A percentile compares a stretch with the other conserved stretches of the same genome.
Evolutionary conservation across 2,888 invertebrate genomes (phyloP).

Genomic region (Pseudeuparius sepicola): DNA sequence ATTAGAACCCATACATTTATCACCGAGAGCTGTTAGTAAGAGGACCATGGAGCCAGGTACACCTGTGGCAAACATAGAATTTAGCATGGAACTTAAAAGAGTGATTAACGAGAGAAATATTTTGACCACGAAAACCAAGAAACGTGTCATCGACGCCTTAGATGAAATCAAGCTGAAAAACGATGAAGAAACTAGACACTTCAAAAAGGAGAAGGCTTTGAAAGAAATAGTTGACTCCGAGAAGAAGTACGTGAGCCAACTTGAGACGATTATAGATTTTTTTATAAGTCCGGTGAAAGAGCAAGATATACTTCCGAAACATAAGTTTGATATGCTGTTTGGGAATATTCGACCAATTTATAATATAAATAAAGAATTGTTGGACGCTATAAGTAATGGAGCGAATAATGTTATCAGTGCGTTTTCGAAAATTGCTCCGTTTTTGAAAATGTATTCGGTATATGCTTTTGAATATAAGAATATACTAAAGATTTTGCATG

Average conservation of each 20-base stretch:
- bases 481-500: constrained; percentile 51
- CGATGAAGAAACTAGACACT: constrained; percentile 34
- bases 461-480: constrained; percentile 66
- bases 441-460: constrained; percentile 66
- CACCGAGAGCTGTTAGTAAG: too few relatives aligned
- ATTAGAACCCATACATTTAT: too few relatives aligned
- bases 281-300: constrained; percentile 51
- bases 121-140: constrained; percentile 49
- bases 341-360: constrained; percentile 55
- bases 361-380: constrained; percentile 51
- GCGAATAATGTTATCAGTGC: constrained; percentile 52
- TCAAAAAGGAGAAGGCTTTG: constrained; percentile 44
- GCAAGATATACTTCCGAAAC: constrained; percentile 41
- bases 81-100: constrained; percentile 50
- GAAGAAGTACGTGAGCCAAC: constrained; percentile 55
- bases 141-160: constrained; percentile 49
- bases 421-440: constrained; percentile 63
- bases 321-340: constrained; percentile 47
- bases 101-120: constrained; percentile 52
- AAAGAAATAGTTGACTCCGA: constrained; percentile 62
- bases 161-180: constrained; percentile 39
- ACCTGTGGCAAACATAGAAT: constrained; percentile 43
- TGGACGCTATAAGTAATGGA: constrained; percentile 46
- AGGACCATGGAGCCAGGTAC: constrained; percentile 42
- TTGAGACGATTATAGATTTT: constrained; percentile 53